These are phyloP conservation scores for Phalanger gymnotis DNA, from an alignment of 2,797 vertebrate species.

Conservation along the genomic window DNA sequence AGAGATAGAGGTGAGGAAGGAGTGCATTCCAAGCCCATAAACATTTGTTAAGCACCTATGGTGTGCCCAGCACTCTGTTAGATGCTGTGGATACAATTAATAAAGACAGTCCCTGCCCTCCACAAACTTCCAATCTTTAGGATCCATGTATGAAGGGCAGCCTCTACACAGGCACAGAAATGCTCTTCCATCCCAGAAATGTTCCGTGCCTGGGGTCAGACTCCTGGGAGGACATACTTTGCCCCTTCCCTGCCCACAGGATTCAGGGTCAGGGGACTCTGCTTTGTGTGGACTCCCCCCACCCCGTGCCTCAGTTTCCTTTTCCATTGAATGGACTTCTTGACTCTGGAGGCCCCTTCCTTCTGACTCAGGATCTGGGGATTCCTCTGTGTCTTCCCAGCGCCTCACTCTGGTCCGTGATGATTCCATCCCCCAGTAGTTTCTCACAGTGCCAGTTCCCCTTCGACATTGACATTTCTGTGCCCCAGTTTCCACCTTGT, in stretches of 20 bases:
- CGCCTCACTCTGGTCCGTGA: neutral
- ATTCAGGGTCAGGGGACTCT: neutral
- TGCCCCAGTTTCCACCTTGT: conserved; percentile 64
- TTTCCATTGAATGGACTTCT: neutral
- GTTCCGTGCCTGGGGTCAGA: neutral
- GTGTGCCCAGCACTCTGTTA: neutral
- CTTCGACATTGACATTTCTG: conserved; percentile 62
- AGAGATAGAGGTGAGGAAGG: neutral
- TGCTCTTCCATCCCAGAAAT: neutral
- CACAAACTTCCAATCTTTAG: neutral
- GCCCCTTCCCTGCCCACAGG: neutral
- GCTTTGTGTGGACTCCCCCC: neutral
- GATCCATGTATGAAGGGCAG: neutral
- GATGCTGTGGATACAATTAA: neutral
- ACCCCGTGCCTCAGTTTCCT: neutral
- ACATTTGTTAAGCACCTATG: neutral
- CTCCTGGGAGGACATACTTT: neutral
- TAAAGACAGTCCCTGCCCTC: neutral
- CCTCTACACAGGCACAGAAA: neutral
- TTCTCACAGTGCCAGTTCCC: conserved; percentile 17
- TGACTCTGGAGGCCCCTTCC: neutral
- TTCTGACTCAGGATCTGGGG: neutral
- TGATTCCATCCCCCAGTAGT: conserved; percentile 31
- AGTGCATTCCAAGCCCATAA: neutral
- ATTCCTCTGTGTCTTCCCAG: neutral